Evolutionary conservation across 2,797 vertebrate species (phyloP), one percentile per base, ranked within the genome.

Genomic region (Steatocranus sp.): DNA sequence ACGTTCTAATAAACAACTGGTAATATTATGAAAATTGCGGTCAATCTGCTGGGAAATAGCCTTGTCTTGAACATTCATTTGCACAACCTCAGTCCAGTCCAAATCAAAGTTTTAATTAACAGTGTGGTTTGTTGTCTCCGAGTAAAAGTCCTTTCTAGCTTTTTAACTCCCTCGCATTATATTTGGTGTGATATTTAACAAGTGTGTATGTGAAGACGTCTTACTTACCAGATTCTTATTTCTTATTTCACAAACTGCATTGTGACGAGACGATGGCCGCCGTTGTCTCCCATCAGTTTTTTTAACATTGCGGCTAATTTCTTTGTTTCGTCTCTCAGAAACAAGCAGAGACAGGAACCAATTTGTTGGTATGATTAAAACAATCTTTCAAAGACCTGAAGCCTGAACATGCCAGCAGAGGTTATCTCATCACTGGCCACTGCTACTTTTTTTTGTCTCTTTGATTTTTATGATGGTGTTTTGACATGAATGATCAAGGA

Each of bases 401-500:
- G 15, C 38, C 41, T 77, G 86, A 88, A 80, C 83, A 86, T 78
- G 86, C 79, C 92, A 86, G 80, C 75, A 84, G 89, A 87, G 86
- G 87, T 91, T 92, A 91, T 88, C 82, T 90, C 86, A 89, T 84
- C 82, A 27, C 74, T 85, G 86, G 86, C 76, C 83, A 80, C 83
- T 43, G 68, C 80, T 86, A 86, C 58, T 54, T 83, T 61, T 88
- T 88, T 89, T 86, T 91, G 91, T 90, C 91, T 87, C 88, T 93
- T 93, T 92, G 89, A 87, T 91, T 89, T 89, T 85, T 88, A 80
- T 85, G 87, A 90, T 80, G 86, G 84, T 84, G 80, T 94, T 92
- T 90, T 89, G 92, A 93, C 91, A 90, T 83, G 53, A 88, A 92
- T 95, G 93, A 95, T 95, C 95, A 95, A 94, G 92, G 86, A 85